A percentile compares a stretch with the other conserved stretches of the same genome.
Conservation (phyloP, 2,113 vertebrate genomes). For the Scalopus aquaticus region DNA sequence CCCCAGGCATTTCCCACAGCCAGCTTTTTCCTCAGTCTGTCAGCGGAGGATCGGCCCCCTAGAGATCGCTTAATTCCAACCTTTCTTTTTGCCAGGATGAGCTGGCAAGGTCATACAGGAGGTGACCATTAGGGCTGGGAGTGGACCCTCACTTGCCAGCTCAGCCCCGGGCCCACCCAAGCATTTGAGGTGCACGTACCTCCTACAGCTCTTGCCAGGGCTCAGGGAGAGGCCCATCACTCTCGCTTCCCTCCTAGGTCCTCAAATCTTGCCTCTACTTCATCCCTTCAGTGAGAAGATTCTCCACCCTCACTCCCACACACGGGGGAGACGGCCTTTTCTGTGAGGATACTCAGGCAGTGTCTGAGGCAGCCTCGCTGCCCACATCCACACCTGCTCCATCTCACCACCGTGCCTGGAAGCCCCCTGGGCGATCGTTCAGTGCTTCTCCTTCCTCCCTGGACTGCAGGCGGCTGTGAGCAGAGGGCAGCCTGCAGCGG, state of each 20-base stretch:
- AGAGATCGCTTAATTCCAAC: conserved; percentile 13
- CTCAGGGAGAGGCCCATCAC: not conserved
- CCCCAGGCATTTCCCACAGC: not conserved
- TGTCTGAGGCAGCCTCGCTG: not conserved
- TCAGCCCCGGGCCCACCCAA: not conserved
- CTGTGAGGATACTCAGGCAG: not conserved
- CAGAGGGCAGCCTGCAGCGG: rapidly evolving
- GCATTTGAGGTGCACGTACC: not conserved
- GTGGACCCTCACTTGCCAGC: not conserved
- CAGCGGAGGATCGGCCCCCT: conserved; percentile 1
- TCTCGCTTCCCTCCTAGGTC: not conserved
- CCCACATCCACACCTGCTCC: not conserved
- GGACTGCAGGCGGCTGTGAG: not conserved
- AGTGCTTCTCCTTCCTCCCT: not conserved
- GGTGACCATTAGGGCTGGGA: not conserved
- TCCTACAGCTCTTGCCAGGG: not conserved
- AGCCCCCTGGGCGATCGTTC: rapidly evolving
- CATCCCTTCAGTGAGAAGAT: not conserved
- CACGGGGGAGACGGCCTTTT: not conserved
- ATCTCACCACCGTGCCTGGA: not conserved
- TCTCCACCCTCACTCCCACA: not conserved
- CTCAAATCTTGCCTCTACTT: not conserved
- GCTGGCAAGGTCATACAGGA: not conserved
- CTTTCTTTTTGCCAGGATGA: not conserved
- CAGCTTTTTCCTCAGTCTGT: not conserved